Conservation (phyloP, 1,140 invertebrate genomes). For the Platyscapa corneri region DNA sequence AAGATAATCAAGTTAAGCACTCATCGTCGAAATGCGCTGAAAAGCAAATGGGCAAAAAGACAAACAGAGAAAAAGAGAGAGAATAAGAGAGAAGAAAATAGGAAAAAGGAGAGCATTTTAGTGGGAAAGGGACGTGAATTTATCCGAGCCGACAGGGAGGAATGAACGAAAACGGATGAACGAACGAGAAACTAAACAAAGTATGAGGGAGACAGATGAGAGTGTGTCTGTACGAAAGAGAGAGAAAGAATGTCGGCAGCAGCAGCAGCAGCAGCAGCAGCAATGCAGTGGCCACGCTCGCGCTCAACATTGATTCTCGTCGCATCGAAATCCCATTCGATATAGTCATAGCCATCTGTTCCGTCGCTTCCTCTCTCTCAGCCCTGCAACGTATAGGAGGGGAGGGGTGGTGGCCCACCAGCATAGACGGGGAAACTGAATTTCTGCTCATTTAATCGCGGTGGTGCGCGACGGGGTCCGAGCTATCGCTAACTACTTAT, state of each 20-base stretch:
- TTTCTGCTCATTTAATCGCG: slow-evolving; percentile 65
- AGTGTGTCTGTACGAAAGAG: background rate
- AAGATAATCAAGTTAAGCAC: slow-evolving; percentile 27
- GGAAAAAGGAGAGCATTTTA: background rate
- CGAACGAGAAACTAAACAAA: slow-evolving; percentile 8
- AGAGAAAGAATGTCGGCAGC: background rate
- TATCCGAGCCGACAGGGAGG: slow-evolving; percentile 5
- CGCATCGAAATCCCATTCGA: slow-evolving; percentile 59
- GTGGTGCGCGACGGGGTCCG: slow-evolving; percentile 24
- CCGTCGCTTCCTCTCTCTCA: background rate
- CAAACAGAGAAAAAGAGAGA: background rate
- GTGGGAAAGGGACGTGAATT: background rate
- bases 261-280: too few relatives aligned
- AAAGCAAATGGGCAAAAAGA: slow-evolving; percentile 11
- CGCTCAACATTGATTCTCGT: slow-evolving; percentile 57
- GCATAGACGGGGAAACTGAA: slow-evolving; percentile 60
- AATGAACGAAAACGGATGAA: slow-evolving; percentile 14
- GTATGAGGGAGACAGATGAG: background rate
- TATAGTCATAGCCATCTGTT: slow-evolving; percentile 40
- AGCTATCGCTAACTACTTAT: slow-evolving; percentile 65
- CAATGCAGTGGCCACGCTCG: background rate
- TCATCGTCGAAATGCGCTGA: background rate
- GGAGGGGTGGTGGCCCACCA: slow-evolving; percentile 38
- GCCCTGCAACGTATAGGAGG: background rate
- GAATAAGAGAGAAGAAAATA: background rate